phyloP scores from a whole-genome alignment of 2,113 vertebrate species.

The Pygoscelis adeliae region DNA sequence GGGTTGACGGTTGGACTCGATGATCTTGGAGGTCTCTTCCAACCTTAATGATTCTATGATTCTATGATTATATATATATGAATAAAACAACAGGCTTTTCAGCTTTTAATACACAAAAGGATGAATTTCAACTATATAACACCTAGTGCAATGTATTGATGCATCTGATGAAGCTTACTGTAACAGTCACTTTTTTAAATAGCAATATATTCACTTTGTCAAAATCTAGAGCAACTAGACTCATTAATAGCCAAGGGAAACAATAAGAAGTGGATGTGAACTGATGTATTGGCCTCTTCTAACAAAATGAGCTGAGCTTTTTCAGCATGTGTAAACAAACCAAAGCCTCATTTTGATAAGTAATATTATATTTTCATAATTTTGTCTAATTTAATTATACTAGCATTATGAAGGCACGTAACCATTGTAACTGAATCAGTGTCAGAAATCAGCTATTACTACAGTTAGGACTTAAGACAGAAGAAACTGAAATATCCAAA shows the following conservation, averaged over 20 bases:
- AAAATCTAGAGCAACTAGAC: background rate
- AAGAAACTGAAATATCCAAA: background rate
- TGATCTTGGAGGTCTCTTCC: too few species aligned
- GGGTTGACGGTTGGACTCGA: too few species aligned
- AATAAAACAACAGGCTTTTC: background rate
- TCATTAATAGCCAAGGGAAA: background rate
- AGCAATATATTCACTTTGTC: background rate
- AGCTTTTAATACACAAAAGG: background rate
- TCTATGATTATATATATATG: too few species aligned
- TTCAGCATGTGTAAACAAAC: background rate
- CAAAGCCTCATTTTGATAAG: background rate
- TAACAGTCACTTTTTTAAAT: background rate
- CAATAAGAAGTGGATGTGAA: background rate
- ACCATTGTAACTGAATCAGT: background rate
- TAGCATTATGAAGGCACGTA: background rate
- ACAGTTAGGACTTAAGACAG: background rate
- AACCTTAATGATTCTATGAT: too few species aligned
- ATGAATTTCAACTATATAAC: background rate
- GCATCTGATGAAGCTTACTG: background rate
- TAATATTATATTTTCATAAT: constrained; percentile 3
- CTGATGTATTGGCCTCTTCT: background rate
- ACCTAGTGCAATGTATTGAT: background rate
- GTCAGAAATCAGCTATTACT: background rate
- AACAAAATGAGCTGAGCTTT: background rate
- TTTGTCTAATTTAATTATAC: background rate